Base-by-base conservation (phyloP, 2,113 vertebrate species). In the Romanogobio albipinnatus region DNA sequence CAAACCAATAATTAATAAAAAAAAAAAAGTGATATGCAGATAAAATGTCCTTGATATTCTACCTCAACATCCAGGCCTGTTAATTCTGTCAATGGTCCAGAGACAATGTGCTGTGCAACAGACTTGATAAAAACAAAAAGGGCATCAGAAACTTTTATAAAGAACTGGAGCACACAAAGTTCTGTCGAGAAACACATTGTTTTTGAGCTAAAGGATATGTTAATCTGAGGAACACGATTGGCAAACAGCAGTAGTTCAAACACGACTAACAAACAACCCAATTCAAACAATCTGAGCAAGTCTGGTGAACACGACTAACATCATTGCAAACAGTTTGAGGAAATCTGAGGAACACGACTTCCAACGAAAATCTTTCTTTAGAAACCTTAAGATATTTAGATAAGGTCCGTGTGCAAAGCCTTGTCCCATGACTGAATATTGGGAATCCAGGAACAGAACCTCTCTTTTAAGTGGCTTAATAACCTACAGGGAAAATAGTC, bases 381-480 rank as follows among this genome's bases (percentile, higher is more conserved):
- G 13, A 39, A 70, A 70, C 33, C 33, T 70, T 70, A 70, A 70
- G 33, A 70, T 70, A 33, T 39, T 70, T 70, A 3, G 66, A 19
- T 39, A 70, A 36, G 64, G 56, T 39, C 39, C 51, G 1, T 39
- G 51, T 9, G 51, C 22, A 61, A 79, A 79, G 10, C 76, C 56
- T 39, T 56, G n/a, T 61, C 39, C 76, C 19, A 56, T 59, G 22
- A 9, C 39, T 61, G 56, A 36, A 79, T 39, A 61, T n/a, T 39
- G 19, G 5, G 76, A 79, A 43, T 79, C 56, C 76, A 62, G 76
- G 33, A 61, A 79, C 26, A 79, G 19, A 61, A 79, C 61, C 29
- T 51, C 29, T 79, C 14, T 79, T 39, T 59, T 56, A 61, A 61
- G 53, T 36, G 56, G 76, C 76, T 79, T 59, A 24, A 79, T 62